Evolutionary conservation across 2,888 invertebrate species (phyloP).

Genomic region (Rhogogaster chlorosoma): DNA sequence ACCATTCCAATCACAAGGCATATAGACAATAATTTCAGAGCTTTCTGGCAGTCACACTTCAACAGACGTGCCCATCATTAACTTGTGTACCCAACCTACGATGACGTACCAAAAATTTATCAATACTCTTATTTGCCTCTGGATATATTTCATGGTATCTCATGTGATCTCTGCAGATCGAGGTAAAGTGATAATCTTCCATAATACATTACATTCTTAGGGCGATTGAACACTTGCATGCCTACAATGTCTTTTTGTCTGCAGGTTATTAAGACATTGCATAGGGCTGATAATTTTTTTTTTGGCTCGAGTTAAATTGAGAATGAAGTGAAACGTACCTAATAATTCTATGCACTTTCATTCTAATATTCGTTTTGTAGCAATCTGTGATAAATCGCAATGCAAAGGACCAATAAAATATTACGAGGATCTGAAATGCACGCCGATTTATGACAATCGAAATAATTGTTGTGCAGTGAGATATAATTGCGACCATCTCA

Average conservation of each 20-base stretch:
- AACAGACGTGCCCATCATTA: neutral
- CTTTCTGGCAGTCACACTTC: neutral
- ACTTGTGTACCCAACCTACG: neutral
- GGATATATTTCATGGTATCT: neutral
- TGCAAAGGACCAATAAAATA: slow-evolving; percentile 67
- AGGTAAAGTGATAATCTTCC: neutral
- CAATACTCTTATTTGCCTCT: neutral
- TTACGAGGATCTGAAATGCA: slow-evolving; percentile 66
- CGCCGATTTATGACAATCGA: slow-evolving; percentile 62
- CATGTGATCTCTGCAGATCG: neutral
- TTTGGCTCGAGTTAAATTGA: neutral
- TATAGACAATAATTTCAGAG: neutral
- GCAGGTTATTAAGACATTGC: neutral
- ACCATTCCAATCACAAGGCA: neutral
- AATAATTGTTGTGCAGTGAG: slow-evolving; percentile 65
- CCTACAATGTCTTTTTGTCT: neutral
- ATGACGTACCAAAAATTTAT: neutral
- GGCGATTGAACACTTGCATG: neutral
- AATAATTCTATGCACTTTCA: neutral
- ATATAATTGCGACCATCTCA: slow-evolving; percentile 67
- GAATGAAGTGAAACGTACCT: no score
- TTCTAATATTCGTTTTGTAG: neutral
- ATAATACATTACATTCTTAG: neutral
- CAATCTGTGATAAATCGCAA: slow-evolving; percentile 59
- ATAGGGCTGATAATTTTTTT: neutral